Percentiles rank a stretch among this genome's conserved stretches.
phyloP scores from a whole-genome alignment of 2,113 vertebrate genomes.

The Montifringilla adamsi region DNA sequence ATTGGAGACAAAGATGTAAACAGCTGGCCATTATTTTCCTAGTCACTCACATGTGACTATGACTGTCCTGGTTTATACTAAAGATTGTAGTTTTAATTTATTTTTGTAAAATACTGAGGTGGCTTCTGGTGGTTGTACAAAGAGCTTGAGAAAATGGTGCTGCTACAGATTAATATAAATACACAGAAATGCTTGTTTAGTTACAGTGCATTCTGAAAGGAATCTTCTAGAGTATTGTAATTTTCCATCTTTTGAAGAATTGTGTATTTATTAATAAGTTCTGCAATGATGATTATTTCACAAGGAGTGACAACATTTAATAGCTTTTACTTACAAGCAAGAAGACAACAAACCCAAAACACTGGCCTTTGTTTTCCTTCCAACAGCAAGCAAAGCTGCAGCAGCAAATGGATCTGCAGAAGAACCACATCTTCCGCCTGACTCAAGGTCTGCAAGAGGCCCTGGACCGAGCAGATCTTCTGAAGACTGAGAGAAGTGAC shows the following conservation, averaged over 20 bases:
- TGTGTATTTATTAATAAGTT: not conserved
- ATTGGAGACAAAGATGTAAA: not conserved
- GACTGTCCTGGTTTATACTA: not conserved
- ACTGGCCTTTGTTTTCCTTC: not conserved
- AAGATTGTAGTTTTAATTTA: not conserved
- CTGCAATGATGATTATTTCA: not conserved
- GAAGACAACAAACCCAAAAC: not conserved
- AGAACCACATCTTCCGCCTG: constrained; percentile 95
- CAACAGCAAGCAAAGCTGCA: constrained; percentile 94
- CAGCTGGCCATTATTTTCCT: not conserved
- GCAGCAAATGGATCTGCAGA: constrained; percentile 98
- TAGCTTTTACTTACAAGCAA: not conserved
- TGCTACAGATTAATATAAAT: not conserved
- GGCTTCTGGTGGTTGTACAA: not conserved
- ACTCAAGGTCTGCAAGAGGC: constrained; percentile 98
- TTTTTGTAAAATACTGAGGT: not conserved
- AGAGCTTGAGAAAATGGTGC: not conserved
- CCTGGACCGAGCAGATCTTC: constrained; percentile 91
- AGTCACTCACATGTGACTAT: not conserved
- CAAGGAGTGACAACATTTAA: not conserved
- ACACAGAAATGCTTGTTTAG: not conserved
- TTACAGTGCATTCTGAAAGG: not conserved
- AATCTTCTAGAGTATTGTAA: not conserved
- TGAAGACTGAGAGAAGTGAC: constrained; percentile 96
- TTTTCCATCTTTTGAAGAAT: not conserved